Percentiles rank a stretch among this genome's conserved stretches.
Conservation (phyloP, 2,888 invertebrate species). For the Candidula unifasciata region DNA sequence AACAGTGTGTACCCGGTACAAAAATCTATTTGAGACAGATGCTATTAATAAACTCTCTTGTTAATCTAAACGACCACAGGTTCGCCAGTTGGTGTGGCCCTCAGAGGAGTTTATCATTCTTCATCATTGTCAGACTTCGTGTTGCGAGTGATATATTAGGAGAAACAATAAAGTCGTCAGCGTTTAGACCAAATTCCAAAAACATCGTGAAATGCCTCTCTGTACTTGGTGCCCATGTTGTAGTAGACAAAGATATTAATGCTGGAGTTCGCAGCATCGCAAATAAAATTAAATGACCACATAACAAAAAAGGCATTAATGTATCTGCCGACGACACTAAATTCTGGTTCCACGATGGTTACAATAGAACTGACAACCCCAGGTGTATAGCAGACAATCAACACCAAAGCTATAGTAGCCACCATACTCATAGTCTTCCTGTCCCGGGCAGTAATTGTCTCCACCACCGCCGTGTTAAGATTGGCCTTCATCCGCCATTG, state of each 20-base stretch:
- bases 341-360: background rate
- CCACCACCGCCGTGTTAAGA: background rate
- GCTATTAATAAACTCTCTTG: too few relatives aligned
- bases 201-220: background rate
- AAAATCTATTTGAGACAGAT: too few relatives aligned
- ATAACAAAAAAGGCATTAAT: background rate
- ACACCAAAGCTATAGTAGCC: background rate
- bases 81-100: too few relatives aligned
- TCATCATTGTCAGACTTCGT: too few relatives aligned
- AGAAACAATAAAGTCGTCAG: too few relatives aligned
- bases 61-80: too few relatives aligned
- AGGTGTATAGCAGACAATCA: conserved; percentile 1
- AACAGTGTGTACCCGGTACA: too few relatives aligned
- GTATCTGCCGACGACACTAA: background rate
- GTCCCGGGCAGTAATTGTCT: background rate
- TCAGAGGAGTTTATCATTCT: too few relatives aligned
- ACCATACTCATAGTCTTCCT: conserved; percentile 14
- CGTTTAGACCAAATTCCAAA: background rate
- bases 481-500: conserved; percentile 11
- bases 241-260: conserved; percentile 18
- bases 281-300: conserved; percentile 7
- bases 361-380: background rate
- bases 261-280: background rate
- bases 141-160: too few relatives aligned
- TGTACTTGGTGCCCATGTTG: conserved; percentile 22